Base-by-base conservation (phyloP, 2,888 invertebrate genomes). In the Caenorhabditis macrosperma region DNA sequence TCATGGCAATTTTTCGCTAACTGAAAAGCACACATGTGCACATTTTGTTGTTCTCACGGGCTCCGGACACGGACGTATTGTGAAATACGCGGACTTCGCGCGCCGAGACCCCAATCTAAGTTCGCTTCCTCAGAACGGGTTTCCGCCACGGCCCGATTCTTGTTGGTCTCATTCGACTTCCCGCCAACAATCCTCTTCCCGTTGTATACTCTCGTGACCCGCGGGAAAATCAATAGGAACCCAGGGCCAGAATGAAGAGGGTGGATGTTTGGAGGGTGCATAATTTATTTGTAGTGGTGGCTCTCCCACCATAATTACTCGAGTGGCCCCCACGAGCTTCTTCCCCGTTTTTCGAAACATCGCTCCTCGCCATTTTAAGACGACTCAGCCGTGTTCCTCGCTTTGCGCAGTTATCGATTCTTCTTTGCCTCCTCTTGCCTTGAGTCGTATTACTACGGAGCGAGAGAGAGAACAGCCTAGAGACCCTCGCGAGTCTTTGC, bases 151-250 rank as follows among this genome's bases (percentile, higher is more conserved):
- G 41, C 48, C 38, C 38, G 59, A 59, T 68, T 44, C 33, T 12
- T 50, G 61, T 61, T 52, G 61, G 30, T 38, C 64, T 57, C 57
- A 15, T n/a, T 24, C 22, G 44, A 60, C 52, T 54, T 59, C 30
- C 64, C 50, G 64, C 10, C 26, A 12, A 17, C 57, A 22, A 64
- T 74, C 52, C 60, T 52, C 63, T 64, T 72, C 44, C 63, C 57
- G 46, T 48, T 52, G 52, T 69, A 52, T 60, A 52, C 52, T 26
- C 72, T 57, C 74, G 74, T 74, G 74, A 74, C 74, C 48, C 26
- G 33, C 72, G 64, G 9, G 35, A 52, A 64, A 74, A 74, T 74
- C 74, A 59, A 74, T 74, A 74, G 60, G 26, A n/a, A 35, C 35
- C 52, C 64, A 26, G 28, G 48, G n/a, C n/a, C 48, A 44, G 30